Base-by-base conservation (phyloP, 2,113 vertebrate genomes). In the Coreoperca whiteheadi region DNA sequence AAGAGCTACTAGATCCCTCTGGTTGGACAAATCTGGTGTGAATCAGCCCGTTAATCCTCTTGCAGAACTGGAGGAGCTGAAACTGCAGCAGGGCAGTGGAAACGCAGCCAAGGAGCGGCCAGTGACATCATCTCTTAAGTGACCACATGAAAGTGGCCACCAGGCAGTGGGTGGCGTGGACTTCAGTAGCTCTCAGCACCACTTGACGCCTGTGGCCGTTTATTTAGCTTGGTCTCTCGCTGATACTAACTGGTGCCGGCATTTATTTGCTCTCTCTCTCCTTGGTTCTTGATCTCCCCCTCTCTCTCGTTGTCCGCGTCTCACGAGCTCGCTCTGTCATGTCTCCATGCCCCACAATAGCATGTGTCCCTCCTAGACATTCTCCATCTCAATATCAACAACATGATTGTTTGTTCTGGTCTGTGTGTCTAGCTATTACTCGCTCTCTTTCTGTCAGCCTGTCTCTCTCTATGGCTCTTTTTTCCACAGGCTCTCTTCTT, bases 71-170 rank as follows among this genome's bases (percentile, higher is more conserved):
- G 9, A 65, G 56, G 59, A 79, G 66, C 50, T 76, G 66, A 75
- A 88, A 7, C 72, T 64, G 81, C 79, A 69, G 81, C 72, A 54
- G 71, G 54, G 59, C 75, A 59, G 80, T 18, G 57, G 74, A 68
- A 34, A 48, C 12, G 14, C 75, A 74, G 83, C 77, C 69, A 39
- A 79, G 84, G 72, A 82, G 92, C 54, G 32, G 77, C 86, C 56
- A 16, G 65, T 93, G 92, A 94, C 91, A 92, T 92, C 92, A 93
- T 83, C 79, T 46, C 66, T 64, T 63, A 53, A 82, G 83, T 81
- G 92, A 87, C 91, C 92, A 93, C 92, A 90, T 92, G 85, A 92
- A 90, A 92, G 86, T 68, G 66, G 61, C 82, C 83, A 70, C 64
- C 65, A 80, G 82, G 87, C 86, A 23, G 86, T 85, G 90, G 92